phyloP scores from a whole-genome alignment of 2,888 invertebrate species.

The Lordiphosa andalusiaca region DNA sequence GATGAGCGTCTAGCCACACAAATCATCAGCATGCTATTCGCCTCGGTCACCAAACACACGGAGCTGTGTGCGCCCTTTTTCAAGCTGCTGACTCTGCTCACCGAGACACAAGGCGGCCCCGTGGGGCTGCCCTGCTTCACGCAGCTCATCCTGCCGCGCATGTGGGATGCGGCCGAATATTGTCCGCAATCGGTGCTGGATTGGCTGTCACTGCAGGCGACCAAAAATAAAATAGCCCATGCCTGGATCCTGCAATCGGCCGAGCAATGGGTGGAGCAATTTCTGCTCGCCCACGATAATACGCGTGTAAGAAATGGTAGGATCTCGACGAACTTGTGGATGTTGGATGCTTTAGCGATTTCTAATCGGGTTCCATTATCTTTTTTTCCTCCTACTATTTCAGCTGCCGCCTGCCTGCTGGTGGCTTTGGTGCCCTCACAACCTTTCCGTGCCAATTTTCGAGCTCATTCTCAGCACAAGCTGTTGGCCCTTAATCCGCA shows the following conservation, averaged over 20 bases:
- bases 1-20: conserved; percentile 93
- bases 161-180: conserved; percentile 94
- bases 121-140: conserved; percentile 93
- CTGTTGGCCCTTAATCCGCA: conserved; percentile 71
- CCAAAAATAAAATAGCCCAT: conserved; percentile 94
- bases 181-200: conserved; percentile 95
- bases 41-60: conserved; percentile 93
- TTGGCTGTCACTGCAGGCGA: conserved; percentile 92
- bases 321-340: conserved; percentile 36
- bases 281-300: conserved; percentile 91
- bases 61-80: conserved; percentile 96
- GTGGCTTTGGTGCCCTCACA: conserved; percentile 95
- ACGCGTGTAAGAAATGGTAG: conserved; percentile 91
- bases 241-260: conserved; percentile 95
- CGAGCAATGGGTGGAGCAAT: conserved; percentile 94
- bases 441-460: conserved; percentile 93
- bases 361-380: neutral
- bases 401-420: conserved; percentile 92
- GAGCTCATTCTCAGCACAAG: conserved; percentile 82
- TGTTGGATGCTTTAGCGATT: neutral
- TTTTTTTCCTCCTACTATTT: conserved; percentile 8
- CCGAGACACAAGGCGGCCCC: conserved; percentile 88
- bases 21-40: conserved; percentile 94
- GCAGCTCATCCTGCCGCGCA: conserved; percentile 90
- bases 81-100: conserved; percentile 92